phyloP scores from a whole-genome alignment of 2,888 invertebrate genomes.

The Drosophila nr. perissopoda region DNA sequence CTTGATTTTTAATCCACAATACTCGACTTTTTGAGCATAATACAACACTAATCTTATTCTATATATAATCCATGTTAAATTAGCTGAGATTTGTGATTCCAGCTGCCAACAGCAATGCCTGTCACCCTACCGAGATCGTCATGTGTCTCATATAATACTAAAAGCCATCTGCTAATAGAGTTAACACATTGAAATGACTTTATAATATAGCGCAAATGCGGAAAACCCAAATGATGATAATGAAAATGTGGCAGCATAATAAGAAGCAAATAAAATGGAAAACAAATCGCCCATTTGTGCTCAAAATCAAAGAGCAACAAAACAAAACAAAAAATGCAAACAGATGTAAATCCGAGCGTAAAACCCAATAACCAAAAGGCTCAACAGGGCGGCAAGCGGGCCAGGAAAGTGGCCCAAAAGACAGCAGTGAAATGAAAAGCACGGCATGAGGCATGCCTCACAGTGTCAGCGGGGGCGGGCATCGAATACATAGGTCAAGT shows the following conservation, averaged over 20 bases:
- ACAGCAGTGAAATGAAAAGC: constrained; percentile 62
- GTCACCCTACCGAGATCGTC: neutral
- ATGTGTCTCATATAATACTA: neutral
- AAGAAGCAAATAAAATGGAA: constrained; percentile 51
- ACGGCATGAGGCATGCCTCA: constrained; percentile 60
- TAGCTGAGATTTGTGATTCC: neutral
- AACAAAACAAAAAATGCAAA: constrained; percentile 64
- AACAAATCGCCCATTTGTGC: constrained; percentile 73
- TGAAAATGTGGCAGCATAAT: constrained; percentile 52
- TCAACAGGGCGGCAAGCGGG: constrained; percentile 45
- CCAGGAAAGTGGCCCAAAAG: constrained; percentile 45
- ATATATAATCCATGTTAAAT: neutral
- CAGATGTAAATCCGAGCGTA: constrained; percentile 79
- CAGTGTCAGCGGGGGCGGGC: constrained; percentile 61
- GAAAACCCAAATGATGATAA: constrained; percentile 41
- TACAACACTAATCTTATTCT: neutral
- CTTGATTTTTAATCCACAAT: neutral
- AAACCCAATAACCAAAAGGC: constrained; percentile 69
- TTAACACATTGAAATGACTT: constrained; percentile 41
- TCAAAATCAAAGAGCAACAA: constrained; percentile 27
- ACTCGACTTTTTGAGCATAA: neutral
- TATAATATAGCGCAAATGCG: constrained; percentile 28
- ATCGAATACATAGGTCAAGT: constrained; percentile 60
- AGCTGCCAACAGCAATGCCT: neutral
- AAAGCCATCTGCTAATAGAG: constrained; percentile 53